Evolutionary conservation across 2,113 vertebrate genomes (phyloP), one percentile per base, ranked within the genome.

Genomic region (Bungarus multicinctus): DNA sequence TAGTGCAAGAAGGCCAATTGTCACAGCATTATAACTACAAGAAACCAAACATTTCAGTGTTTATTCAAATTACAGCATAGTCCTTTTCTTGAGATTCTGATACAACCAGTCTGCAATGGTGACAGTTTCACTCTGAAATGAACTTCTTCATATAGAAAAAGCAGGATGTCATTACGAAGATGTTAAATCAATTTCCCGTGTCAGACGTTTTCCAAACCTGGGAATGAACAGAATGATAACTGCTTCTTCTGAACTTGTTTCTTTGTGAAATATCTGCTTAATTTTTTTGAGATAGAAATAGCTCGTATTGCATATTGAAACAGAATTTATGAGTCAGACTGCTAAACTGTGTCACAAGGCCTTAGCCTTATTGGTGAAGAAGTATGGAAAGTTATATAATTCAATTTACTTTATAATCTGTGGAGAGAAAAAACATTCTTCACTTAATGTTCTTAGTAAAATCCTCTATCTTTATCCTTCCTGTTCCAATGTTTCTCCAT

Each of bases 131-230:
- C 54, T 93, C 90, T 64, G 43, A 64, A 93, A 90, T 39, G n/a
- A 85, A 60, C 74, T 86, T 64, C 45, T 52, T 90, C 92, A 93
- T 86, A 47, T 90, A 47, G 69, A 64, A 74, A 90, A 90, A 89
- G 55, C 81, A 90, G 88, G 12, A 55, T 93, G 88, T 90, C 88
- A 90, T 90, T 93, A 93, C 53, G 74, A 93, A 93, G 88, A 87
- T 90, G 45, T 90, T 86, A 93, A 90, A 90, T 87, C 55, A 47
- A 45, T 93, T 93, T 93, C 92, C 34, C 14, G 53, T 87, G 88
- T 90, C 88, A 93, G 88, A 34, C 81, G 5, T 90, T 45, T 64
- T 90, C 92, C 45, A 86, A 90, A 58, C 74, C 30, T 90, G 22
- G 74, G 74, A 86, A 45, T 60, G 60, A 93, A 90, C 30, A 86